Evolutionary conservation across 2,113 vertebrate species (phyloP).

Genomic region (Zosterops lateralis): DNA sequence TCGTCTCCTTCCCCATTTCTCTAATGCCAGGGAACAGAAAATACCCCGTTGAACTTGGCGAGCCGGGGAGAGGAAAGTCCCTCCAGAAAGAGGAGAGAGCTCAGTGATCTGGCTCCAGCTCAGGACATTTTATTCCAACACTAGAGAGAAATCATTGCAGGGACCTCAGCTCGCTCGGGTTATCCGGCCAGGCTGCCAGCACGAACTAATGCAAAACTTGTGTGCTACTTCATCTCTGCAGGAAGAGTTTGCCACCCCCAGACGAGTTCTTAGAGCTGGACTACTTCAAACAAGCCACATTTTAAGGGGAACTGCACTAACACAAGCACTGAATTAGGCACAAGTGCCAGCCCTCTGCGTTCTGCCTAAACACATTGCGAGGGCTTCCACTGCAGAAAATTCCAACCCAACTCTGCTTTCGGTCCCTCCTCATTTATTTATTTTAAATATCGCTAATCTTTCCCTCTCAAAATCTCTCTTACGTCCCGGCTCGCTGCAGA

Average conservation of each 20-base stretch:
- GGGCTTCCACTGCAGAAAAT: neutral
- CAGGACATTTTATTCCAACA: slow-evolving; percentile 57
- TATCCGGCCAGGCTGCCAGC: slow-evolving; percentile 55
- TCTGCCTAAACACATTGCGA: neutral
- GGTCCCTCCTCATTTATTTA: neutral
- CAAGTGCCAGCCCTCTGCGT: neutral
- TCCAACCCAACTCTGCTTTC: neutral
- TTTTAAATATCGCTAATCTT: neutral
- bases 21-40: neutral
- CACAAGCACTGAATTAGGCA: neutral
- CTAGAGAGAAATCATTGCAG: neutral
- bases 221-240: neutral
- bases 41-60: neutral
- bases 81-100: slow-evolving; percentile 27
- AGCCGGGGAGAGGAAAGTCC: slow-evolving; percentile 63
- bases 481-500: neutral
- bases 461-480: neutral
- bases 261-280: neutral
- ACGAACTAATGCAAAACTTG: slow-evolving; percentile 34
- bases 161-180: slow-evolving; percentile 35
- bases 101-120: slow-evolving; percentile 10
- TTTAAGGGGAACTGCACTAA: neutral
- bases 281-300: slow-evolving; percentile 11
- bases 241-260: slow-evolving; percentile 1
- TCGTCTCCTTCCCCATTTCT: neutral